Conservation (phyloP, 1,140 invertebrate genomes). For the Zeugodacus cucurbitae region DNA sequence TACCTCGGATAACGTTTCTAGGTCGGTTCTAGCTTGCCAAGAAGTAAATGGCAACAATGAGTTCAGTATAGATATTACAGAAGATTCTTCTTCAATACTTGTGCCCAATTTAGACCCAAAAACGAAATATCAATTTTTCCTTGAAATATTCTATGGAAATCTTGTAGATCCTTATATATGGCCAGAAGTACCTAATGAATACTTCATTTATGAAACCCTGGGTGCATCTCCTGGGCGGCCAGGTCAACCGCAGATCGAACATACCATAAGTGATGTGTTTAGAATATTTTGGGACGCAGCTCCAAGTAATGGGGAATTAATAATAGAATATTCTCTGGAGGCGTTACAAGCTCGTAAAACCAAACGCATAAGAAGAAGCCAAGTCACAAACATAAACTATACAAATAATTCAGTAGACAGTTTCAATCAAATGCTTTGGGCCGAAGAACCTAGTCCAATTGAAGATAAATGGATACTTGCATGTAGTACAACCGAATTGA, state of each 20-base stretch:
- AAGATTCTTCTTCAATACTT: slow-evolving; percentile 47
- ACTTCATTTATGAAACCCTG: slow-evolving; percentile 80
- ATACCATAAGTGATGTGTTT: slow-evolving; percentile 74
- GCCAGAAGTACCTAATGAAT: slow-evolving; percentile 73
- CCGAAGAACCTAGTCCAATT: slow-evolving; percentile 56
- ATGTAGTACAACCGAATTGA: slow-evolving; percentile 84
- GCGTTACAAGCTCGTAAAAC: slow-evolving; percentile 60
- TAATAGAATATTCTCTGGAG: slow-evolving; percentile 73
- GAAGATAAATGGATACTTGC: slow-evolving; percentile 76
- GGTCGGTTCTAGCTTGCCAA: slow-evolving; percentile 34
- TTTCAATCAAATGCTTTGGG: slow-evolving; percentile 45
- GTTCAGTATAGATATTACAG: slow-evolving; percentile 47
- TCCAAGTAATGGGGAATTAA: slow-evolving; percentile 73
- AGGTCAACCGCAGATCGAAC: slow-evolving; percentile 74
- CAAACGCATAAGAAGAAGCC: slow-evolving; percentile 10
- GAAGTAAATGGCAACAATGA: slow-evolving; percentile 43
- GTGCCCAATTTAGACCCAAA: slow-evolving; percentile 74
- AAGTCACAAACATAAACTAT: neutral
- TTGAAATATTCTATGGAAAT: slow-evolving; percentile 76
- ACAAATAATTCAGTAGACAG: neutral
- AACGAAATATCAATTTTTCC: slow-evolving; percentile 78
- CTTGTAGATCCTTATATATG: slow-evolving; percentile 73
- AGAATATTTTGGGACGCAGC: slow-evolving; percentile 80
- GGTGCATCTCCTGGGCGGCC: slow-evolving; percentile 76
- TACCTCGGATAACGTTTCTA: slow-evolving; percentile 40